phyloP scores from a whole-genome alignment of 2,797 vertebrate genomes.

The Sorex maritimensis region DNA sequence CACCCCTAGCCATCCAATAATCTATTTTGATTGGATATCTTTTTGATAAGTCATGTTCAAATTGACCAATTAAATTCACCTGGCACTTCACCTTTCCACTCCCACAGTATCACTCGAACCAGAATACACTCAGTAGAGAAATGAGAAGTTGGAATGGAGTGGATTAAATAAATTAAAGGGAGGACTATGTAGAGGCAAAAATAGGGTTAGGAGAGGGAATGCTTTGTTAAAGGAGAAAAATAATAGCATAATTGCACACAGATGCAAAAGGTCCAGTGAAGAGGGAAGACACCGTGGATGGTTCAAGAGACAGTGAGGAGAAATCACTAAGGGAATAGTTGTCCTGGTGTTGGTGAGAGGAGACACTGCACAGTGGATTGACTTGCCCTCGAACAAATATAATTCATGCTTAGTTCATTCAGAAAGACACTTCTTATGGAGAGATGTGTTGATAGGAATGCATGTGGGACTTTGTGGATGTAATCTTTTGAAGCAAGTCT shows the following conservation, averaged over 20 bases:
- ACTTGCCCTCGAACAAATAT: neutral
- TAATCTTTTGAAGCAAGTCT: neutral
- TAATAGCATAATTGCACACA: neutral
- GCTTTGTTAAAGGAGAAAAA: constrained; percentile 2
- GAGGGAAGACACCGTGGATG: neutral
- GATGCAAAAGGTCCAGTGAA: neutral
- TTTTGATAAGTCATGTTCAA: too few species aligned
- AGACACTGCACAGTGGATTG: neutral
- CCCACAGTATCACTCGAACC: too few species aligned
- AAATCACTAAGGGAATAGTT: neutral
- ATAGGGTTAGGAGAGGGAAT: neutral
- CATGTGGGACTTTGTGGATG: neutral
- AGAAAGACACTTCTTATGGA: neutral
- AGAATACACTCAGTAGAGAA: neutral
- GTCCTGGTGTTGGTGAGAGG: neutral
- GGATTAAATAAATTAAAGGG: neutral
- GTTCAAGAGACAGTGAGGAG: neutral
- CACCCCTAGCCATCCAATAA: too few species aligned
- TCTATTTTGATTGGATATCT: too few species aligned
- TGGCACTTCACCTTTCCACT: too few species aligned
- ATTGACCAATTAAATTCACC: too few species aligned
- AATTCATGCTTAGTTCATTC: neutral
- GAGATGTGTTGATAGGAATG: neutral
- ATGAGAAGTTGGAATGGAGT: neutral
- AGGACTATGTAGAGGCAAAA: neutral